Evolutionary conservation across 2,113 vertebrate genomes (phyloP).

Genomic region (Polypterus senegalus): DNA sequence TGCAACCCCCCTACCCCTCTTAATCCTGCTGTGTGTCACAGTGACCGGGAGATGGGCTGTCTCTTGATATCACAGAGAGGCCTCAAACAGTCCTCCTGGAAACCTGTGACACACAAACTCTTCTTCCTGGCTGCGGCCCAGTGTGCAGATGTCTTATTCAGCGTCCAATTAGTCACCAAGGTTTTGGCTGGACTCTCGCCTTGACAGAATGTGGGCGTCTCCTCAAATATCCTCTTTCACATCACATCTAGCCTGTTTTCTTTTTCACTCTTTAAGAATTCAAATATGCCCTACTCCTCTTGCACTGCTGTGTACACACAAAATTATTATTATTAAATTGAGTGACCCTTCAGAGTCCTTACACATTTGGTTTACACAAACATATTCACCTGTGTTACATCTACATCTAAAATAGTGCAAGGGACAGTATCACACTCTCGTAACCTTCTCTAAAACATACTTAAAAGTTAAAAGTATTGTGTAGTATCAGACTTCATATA

Average conservation of each 20-base stretch:
- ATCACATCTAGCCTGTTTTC: slow-evolving; percentile 32
- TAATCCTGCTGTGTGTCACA: slow-evolving; percentile 41
- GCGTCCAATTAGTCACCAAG: slow-evolving; percentile 62
- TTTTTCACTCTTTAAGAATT: slow-evolving; percentile 45
- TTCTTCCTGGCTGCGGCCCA: slow-evolving; percentile 22
- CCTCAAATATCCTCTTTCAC: slow-evolving; percentile 59
- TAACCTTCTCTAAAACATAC: no score
- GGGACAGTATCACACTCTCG: no score
- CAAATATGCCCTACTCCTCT: slow-evolving; percentile 46
- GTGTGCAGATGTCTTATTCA: slow-evolving; percentile 56
- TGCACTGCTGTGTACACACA: slow-evolving; percentile 50
- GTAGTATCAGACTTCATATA: no score
- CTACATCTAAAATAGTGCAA: no score
- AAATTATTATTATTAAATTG: no score
- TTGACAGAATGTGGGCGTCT: slow-evolving; percentile 53
- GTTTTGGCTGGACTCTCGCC: slow-evolving; percentile 46
- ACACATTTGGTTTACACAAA: no score
- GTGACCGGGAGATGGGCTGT: slow-evolving; percentile 52
- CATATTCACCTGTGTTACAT: no score
- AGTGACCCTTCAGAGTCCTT: no score
- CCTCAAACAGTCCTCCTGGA: slow-evolving; percentile 40
- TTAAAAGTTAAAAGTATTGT: no score
- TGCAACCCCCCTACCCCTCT: slow-evolving; percentile 27
- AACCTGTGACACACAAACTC: slow-evolving; percentile 48
- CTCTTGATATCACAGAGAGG: slow-evolving; percentile 52